Conservation (phyloP, 2,797 vertebrate genomes). For the Cuniculus paca region DNA sequence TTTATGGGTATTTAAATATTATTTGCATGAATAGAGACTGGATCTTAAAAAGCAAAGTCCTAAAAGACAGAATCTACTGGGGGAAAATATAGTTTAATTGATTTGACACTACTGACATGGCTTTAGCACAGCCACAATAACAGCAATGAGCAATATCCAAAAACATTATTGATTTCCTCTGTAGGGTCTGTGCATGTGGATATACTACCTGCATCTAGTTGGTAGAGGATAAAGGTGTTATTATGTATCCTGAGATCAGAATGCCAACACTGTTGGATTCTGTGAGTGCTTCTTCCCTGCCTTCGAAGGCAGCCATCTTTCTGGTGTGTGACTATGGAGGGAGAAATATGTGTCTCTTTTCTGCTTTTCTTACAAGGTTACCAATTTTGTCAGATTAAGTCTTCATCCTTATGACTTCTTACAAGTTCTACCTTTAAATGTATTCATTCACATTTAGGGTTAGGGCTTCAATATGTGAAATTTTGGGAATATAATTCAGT, state of each 20-base stretch:
- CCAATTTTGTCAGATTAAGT: not conserved
- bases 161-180: not conserved
- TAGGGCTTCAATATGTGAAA: not conserved
- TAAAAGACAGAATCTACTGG: not conserved
- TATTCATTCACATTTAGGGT: not conserved
- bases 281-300: not conserved
- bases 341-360: not conserved
- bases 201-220: not conserved
- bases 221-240: not conserved
- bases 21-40: not conserved
- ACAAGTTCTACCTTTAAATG: not conserved
- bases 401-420: not conserved
- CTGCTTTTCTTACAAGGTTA: not conserved
- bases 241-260: not conserved
- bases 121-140: not conserved
- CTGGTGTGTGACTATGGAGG: not conserved
- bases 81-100: not conserved
- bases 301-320: not conserved
- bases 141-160: no score
- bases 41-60: not conserved
- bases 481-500: not conserved
- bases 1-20: not conserved
- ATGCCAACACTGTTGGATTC: not conserved
- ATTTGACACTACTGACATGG: not conserved
- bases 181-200: accelerated